Conservation (phyloP, 2,888 invertebrate genomes). For the Dicranocentrus wangi region DNA sequence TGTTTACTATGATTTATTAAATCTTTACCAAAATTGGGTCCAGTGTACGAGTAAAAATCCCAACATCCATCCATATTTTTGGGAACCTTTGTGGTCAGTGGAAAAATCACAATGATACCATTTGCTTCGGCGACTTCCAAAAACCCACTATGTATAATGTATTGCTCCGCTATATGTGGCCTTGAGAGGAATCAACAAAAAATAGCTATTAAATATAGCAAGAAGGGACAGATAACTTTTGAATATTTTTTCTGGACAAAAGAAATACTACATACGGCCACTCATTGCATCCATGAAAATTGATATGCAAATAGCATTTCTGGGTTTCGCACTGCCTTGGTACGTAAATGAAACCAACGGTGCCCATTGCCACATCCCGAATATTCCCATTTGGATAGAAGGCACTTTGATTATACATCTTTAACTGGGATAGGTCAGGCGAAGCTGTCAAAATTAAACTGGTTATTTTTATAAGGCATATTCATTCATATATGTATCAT, state of each 20-base stretch:
- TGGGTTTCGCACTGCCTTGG: constrained; percentile 59
- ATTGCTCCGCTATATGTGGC: constrained; percentile 61
- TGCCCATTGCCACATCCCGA: constrained; percentile 67
- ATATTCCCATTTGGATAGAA: constrained; percentile 66
- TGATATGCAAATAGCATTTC: constrained; percentile 67
- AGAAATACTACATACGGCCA: constrained; percentile 70
- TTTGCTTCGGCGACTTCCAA: constrained; percentile 67
- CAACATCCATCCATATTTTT: constrained; percentile 68
- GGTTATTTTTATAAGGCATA: no score
- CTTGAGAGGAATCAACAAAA: constrained; percentile 37
- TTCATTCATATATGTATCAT: no score
- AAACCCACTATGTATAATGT: constrained; percentile 68
- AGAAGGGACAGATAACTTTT: no score
- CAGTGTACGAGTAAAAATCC: constrained; percentile 70
- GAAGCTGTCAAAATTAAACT: not conserved
- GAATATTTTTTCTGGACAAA: no score
- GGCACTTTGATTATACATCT: constrained; percentile 66
- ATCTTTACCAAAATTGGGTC: constrained; percentile 62
- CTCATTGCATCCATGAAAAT: constrained; percentile 72
- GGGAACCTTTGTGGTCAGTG: constrained; percentile 65
- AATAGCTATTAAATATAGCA: not conserved
- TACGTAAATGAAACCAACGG: constrained; percentile 66
- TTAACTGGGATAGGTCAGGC: constrained; percentile 43
- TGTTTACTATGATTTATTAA: not conserved
- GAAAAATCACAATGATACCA: constrained; percentile 67